These are phyloP conservation scores for Lepidocolaptes lacrymiger DNA, from an alignment of 2,797 vertebrate genomes.

Conservation along the genomic window DNA sequence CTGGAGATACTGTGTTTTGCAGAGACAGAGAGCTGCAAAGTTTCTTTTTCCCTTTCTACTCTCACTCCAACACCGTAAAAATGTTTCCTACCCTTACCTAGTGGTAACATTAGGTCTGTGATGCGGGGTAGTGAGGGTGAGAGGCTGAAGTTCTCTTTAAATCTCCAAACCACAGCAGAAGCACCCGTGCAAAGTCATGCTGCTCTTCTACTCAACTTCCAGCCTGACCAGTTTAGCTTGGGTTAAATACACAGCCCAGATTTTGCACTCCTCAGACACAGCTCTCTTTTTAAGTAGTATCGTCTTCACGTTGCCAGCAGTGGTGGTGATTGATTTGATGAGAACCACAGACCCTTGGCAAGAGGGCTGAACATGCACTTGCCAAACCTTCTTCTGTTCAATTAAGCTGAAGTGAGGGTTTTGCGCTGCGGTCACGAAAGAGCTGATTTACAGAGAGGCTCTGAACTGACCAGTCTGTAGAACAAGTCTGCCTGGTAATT, in stretches of 20 bases:
- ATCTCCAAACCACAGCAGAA: slow-evolving; percentile 45
- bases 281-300: neutral
- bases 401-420: slow-evolving; percentile 45
- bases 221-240: neutral
- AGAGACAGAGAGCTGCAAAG: neutral
- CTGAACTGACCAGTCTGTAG: slow-evolving; percentile 33
- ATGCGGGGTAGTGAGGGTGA: slow-evolving; percentile 32
- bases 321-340: slow-evolving; percentile 44
- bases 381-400: slow-evolving; percentile 29
- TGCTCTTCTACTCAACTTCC: neutral
- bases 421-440: slow-evolving; percentile 18
- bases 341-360: slow-evolving; percentile 65
- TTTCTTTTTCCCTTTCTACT: neutral
- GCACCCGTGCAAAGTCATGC: neutral
- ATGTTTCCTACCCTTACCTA: neutral
- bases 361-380: neutral
- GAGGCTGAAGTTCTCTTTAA: neutral
- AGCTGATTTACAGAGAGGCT: slow-evolving; percentile 35
- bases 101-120: slow-evolving; percentile 5
- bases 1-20: neutral
- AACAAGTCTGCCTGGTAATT: slow-evolving; percentile 40
- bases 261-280: neutral
- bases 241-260: neutral
- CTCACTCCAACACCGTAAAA: neutral
- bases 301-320: neutral